Evolutionary conservation across 2,888 invertebrate genomes (phyloP), one percentile per base, ranked within the genome.

Genomic region (Crossocerus cetratus): DNA sequence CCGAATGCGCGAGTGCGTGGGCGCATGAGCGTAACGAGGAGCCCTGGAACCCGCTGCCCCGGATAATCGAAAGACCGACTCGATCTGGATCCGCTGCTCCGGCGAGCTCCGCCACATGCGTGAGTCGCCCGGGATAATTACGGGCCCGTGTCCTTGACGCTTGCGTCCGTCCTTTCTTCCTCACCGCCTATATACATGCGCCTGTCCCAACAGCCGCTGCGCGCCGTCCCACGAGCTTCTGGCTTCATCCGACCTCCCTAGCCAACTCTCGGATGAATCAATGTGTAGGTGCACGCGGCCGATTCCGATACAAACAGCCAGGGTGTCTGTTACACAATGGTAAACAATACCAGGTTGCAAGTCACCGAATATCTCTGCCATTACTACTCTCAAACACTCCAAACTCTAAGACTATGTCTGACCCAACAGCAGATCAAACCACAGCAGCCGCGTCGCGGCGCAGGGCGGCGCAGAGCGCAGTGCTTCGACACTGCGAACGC

Each of bases 81-180:
- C 8, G 32, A 32, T 32, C 32, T 32, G 32, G 32, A 49, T 16
- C 49, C n/a, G 16, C n/a, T 49, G 49, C 3, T 49, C 49, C 13
- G 16, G 8, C 3, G 49, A 49, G 49, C 13, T 8, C 43, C 13
- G 16, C 57, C 45, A 68, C 58, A 42, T 22, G 45, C 20, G 22
- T 44, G 65, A 44, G 69, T 53, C 64, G 57, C 44, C 32, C 20
- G 68, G 74, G 74, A 84, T 84, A 83, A 86, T 86, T 86, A 84
- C 78, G 75, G 79, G 60, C 64, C 69, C 74, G 74, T 78, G 66
- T 76, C 77, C 78, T 80, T 80, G 75, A 79, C 79, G 78, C 74
- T 70, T 65, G 79, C 75, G 65, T 71, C 56, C 63, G 65, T 78
- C 72, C 76, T 78, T 65, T 66, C 69, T 73, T 73, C 65, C 62